phyloP scores from a whole-genome alignment of 2,113 vertebrate species.

The Marcusenius ussheri region DNA sequence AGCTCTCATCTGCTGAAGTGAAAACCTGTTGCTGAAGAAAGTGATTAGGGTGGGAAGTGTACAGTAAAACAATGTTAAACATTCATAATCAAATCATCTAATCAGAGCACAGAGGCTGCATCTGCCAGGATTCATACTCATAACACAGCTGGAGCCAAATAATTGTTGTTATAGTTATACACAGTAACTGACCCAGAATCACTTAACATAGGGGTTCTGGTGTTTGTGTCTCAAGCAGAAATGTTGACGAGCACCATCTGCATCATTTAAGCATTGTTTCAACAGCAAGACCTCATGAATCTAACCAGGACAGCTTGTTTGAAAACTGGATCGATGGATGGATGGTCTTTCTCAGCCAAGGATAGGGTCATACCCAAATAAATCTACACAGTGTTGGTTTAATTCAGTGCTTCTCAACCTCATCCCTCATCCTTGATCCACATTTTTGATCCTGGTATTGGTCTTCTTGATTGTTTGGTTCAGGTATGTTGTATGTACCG shows the following conservation, averaged over 20 bases:
- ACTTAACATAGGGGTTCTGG: background rate
- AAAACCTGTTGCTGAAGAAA: background rate
- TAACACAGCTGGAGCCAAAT: background rate
- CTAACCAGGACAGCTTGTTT: background rate
- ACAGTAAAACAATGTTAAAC: background rate
- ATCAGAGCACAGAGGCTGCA: background rate
- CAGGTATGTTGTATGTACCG: background rate
- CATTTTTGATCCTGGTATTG: background rate
- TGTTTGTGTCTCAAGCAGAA: background rate
- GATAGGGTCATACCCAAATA: background rate
- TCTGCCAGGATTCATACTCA: background rate
- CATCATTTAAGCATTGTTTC: background rate
- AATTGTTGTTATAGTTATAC: background rate
- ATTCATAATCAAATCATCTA: background rate
- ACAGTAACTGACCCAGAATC: background rate
- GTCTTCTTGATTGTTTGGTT: background rate
- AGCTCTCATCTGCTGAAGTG: background rate
- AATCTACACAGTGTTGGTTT: background rate
- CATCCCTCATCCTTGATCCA: background rate
- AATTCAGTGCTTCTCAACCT: background rate
- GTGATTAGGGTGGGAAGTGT: background rate
- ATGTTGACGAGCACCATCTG: background rate
- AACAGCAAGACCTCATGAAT: background rate
- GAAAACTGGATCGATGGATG: background rate
- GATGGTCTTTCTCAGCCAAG: background rate